Conservation (phyloP, 2,888 invertebrate species). For the Mesorhabditis sp. region DNA sequence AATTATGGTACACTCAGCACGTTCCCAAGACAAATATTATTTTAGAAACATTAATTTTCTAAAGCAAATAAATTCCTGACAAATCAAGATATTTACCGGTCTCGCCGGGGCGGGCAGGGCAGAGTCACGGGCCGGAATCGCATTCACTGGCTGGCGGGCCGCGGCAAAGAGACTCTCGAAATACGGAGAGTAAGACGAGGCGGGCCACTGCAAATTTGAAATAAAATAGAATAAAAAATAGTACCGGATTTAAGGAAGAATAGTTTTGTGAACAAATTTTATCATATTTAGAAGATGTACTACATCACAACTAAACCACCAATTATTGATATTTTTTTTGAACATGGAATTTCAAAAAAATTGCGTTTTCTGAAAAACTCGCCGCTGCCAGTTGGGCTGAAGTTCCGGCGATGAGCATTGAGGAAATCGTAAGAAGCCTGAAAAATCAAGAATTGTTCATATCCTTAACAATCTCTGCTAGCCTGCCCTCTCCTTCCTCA, state of each 20-base stretch:
- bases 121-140: slow-evolving; percentile 26
- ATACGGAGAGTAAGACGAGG: slow-evolving; percentile 33
- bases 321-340: too few species aligned
- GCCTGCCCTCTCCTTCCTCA: too few species aligned
- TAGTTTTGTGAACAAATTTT: background rate
- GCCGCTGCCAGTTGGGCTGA: background rate
- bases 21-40: too few species aligned
- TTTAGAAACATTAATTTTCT: too few species aligned
- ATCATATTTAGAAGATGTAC: background rate
- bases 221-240: background rate
- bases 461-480: too few species aligned
- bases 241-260: background rate
- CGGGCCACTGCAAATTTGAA: slow-evolving; percentile 23
- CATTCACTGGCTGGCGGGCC: slow-evolving; percentile 28
- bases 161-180: slow-evolving; percentile 30
- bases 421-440: background rate
- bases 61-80: too few species aligned
- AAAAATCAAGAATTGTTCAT: too few species aligned
- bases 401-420: background rate
- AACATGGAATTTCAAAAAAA: too few species aligned
- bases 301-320: too few species aligned
- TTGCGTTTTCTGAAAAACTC: background rate
- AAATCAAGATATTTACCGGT: background rate
- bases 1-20: too few species aligned
- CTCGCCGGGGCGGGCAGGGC: slow-evolving; percentile 21